These are phyloP conservation scores for Cygnus olor DNA, from an alignment of 2,797 vertebrate genomes.

Conservation along the genomic window DNA sequence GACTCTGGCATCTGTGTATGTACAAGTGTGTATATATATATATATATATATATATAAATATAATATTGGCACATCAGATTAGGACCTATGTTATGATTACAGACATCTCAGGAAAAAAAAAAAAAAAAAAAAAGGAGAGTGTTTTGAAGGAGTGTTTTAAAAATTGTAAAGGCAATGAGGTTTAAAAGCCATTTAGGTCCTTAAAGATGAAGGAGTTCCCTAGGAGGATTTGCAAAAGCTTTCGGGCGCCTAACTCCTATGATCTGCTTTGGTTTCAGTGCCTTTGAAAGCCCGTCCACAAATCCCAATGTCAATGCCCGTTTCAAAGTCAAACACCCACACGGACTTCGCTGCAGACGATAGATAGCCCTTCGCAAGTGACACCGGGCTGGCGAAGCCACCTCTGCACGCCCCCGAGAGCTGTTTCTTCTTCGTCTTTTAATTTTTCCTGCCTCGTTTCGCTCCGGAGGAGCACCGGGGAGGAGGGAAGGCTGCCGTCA, in stretches of 20 bases:
- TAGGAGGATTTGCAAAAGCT: background rate
- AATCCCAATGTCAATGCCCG: background rate
- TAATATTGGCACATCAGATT: background rate
- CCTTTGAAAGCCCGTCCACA: background rate
- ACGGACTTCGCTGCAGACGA: background rate
- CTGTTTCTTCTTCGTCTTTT: too few species aligned
- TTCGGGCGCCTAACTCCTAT: background rate
- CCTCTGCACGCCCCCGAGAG: too few species aligned
- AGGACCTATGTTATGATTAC: background rate
- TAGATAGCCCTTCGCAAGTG: background rate
- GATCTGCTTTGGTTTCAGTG: background rate
- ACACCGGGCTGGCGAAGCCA: background rate
- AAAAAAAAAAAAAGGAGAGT: background rate
- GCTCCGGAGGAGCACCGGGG: too few species aligned
- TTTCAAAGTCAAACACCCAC: background rate
- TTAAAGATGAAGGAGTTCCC: background rate
- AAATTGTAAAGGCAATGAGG: background rate
- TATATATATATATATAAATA: background rate
- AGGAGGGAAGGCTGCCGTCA: too few species aligned
- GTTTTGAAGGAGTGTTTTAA: background rate
- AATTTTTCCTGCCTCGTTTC: too few species aligned
- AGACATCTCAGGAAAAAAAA: background rate
- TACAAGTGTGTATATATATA: background rate
- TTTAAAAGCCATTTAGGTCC: background rate
- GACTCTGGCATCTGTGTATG: background rate